Base-by-base conservation (phyloP, 2,888 invertebrate species). In the Agrypnus murinus region DNA sequence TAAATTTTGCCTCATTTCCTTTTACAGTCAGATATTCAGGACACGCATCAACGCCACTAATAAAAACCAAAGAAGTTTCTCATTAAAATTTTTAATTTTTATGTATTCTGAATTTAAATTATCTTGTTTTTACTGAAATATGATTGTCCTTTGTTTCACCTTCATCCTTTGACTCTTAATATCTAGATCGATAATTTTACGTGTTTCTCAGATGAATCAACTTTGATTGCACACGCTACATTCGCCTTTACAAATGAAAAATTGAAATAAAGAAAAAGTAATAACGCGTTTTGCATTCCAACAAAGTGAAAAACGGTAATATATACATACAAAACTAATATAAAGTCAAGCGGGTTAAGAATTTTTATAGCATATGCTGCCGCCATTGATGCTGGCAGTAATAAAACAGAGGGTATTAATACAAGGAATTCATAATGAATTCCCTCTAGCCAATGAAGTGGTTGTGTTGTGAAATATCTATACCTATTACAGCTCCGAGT, bases 371-470 rank as follows among this genome's bases (percentile, higher is more conserved):
- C 38, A n/a, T 38, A 25, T 34, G 14, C 10, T 1, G 25, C 8
- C 15, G 14, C 45, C 34, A 46, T 46, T 60, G 12, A 14, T 7
- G 32, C 32, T n/a, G 32, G 32, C 19, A 50, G 50, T 36, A 63
- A 63, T 63, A 63, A 63, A 48, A 43, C 46, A 60, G 31, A 19
- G 43, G 34, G 32, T 36, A 58, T 65, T 65, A 65, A 58, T 65
- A 48, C 10, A 46, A 36, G 58, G 46, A 65, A 58, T 65, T 65
- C 48, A 65, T 65, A 58, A 65, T 48, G 48, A 67, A 67, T 59
- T 67, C 45, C 53, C 59, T 19, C 60, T 55, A 43, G 17, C 50
- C 59, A 53, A 60, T 67, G 60, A 59, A 25, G 67, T 40, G 60
- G 60, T 53, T 58, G 14, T 67, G 46, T 60, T 50, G 48, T 59